Evolutionary conservation across 2,888 invertebrate species (phyloP).

Genomic region (Cephalotes varians): DNA sequence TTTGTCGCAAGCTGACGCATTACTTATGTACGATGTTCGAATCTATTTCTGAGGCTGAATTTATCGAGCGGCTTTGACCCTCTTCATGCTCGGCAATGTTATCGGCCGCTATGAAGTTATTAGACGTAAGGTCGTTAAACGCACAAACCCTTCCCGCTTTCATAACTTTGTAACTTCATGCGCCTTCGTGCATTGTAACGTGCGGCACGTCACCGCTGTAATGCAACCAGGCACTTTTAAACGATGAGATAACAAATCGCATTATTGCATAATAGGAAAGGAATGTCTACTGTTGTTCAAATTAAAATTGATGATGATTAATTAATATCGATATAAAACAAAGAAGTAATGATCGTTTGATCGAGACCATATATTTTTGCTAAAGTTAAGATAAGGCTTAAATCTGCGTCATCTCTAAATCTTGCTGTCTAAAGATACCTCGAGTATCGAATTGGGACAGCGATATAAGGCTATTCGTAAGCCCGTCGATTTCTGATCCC

Average conservation of each 20-base stretch:
- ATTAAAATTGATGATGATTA: not conserved
- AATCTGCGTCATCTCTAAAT: not conserved
- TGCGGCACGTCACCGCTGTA: not conserved
- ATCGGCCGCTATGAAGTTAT: conserved; percentile 45
- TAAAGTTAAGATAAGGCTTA: conserved; percentile 6
- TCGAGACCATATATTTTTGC: not conserved
- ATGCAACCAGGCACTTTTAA: not conserved
- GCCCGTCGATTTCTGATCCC: conserved; percentile 1
- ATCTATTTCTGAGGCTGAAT: conserved; percentile 22
- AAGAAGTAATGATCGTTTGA: not conserved
- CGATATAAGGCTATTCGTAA: conserved; percentile 21
- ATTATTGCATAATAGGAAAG: not conserved
- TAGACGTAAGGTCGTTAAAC: conserved; percentile 52
- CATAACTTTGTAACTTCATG: conserved; percentile 12
- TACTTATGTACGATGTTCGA: conserved; percentile 1
- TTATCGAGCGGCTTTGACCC: conserved; percentile 41
- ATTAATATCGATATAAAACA: not conserved
- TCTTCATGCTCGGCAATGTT: conserved; percentile 4
- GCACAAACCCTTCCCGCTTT: conserved; percentile 5
- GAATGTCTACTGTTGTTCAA: not conserved
- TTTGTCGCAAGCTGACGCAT: conserved; percentile 7
- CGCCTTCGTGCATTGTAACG: not conserved
- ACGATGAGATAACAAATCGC: not conserved
- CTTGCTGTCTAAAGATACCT: conserved; percentile 16
- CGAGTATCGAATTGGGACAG: conserved; percentile 10